Base-by-base conservation (phyloP, 2,797 vertebrate genomes). In the Parauchenoglanis punctatus region DNA sequence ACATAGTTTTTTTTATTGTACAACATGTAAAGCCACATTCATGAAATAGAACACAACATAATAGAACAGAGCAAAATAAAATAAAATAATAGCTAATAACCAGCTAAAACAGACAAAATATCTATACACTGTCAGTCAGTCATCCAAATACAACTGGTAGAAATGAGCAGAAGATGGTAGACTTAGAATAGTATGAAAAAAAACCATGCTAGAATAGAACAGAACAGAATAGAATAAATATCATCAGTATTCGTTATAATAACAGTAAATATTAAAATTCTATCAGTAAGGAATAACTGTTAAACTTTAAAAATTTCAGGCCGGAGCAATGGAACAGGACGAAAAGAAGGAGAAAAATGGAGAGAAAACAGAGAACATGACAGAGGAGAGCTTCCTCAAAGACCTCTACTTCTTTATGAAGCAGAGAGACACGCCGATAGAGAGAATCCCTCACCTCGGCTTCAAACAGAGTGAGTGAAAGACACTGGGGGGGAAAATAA, bases 401-500 rank as follows among this genome's bases (percentile, higher is more conserved):
- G 92, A 94, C 0, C 93, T 96, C n/a, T 94, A 96, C 91, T 17
- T 92, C 58, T 95, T 93, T 81, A 96, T 96, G 96, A 96, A 94
- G 91, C 95, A 93, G 76, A 93, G 93, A 92, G 93, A 95, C 18
- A 95, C 94, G 0, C 93, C 95, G 0, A 95, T 96, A 13, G 96
- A 96, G 90, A 94, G 95, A 80, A 95, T 96, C 84, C 96, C 96
- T 56, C 95, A 96, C 70, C 94, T 96, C 67, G 96, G 96, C 86
- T 96, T 96, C 90, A 96, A 96, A 91, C 96, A 96, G 92, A 95
- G 96, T 96, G 92, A 78, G 87, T 89, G n/a, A 83, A 20, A 85
- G 35, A 65, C 4, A 61, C 15, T 31, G 49, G 17, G 12, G 12
- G 73, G 68, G 25, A 77, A 31, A 58, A 15, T 2, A n/a, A 49